Evolutionary conservation across 1,140 invertebrate genomes (phyloP), one percentile per base, ranked within the genome.

Genomic region (Zaprionus gabonicus): DNA sequence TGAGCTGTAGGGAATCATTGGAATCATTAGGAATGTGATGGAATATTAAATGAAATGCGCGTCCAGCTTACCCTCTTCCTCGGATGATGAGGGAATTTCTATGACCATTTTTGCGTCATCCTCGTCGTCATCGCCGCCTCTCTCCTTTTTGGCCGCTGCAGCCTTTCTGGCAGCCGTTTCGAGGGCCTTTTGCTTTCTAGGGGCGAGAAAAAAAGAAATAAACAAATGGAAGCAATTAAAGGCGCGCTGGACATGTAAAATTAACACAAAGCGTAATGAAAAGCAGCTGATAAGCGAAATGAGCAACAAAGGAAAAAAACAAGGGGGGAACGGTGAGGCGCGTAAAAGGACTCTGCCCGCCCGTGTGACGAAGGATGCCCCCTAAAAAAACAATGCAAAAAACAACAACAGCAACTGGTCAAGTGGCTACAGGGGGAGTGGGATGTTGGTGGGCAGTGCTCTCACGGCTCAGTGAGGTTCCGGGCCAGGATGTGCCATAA

Each of bases 181-280:
- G 41, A 68, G 57, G 12, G 76, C 76, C 65, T 85, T 90, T 41
- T 71, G 68, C 62, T 85, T 91, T 66, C 85, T 90, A 60, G 27
- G 20, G 59, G 51, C 6, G 31, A 44, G 28, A 67, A 51, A 64
- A 51, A 64, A 62, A 63, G 56, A 76, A 80, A 80, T 71, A 84
- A 81, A 80, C 70, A 88, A 88, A 79, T 76, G 75, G 85, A 90
- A 71, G 82, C 71, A 87, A 90, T 90, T 90, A 90, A 90, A 81
- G 81, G 65, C 60, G 76, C 64, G 76, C 53, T 56, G 67, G 69
- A 73, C 69, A 78, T 78, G 68, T 70, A 73, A 90, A 90, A 91
- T 91, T 85, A 91, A 91, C 86, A 91, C 76, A 90, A 90, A 90
- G 82, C 82, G 79, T 84, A 87, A 91, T 91, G 83, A 91, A 91